Evolutionary conservation across 2,888 invertebrate species (phyloP).

Genomic region (Steinernema scapterisci): DNA sequence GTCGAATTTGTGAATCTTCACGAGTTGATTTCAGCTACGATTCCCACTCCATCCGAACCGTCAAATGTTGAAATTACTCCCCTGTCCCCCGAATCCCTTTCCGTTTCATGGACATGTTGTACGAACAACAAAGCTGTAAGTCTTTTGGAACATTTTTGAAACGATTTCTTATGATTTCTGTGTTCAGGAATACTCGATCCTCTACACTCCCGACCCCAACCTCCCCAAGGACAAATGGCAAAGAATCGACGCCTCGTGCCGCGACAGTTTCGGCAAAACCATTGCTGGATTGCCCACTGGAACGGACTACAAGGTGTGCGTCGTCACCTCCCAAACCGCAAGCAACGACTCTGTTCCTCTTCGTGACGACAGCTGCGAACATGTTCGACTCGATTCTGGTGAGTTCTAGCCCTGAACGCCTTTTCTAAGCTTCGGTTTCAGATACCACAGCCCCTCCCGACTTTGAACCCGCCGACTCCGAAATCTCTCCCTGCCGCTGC

Average conservation of each 20-base stretch:
- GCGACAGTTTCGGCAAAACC: conserved; percentile 55
- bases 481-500: conserved; percentile 53
- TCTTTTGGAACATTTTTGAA: neutral
- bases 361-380: conserved; percentile 40
- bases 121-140: conserved; percentile 60
- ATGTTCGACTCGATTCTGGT: conserved; percentile 24
- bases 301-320: conserved; percentile 59
- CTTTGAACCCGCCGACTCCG: conserved; percentile 40
- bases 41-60: conserved; percentile 43
- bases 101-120: conserved; percentile 64
- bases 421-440: conserved; percentile 34
- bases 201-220: conserved; percentile 55
- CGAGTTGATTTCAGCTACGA: neutral
- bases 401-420: neutral
- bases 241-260: conserved; percentile 49
- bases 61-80: conserved; percentile 57
- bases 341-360: conserved; percentile 50
- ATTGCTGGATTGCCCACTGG: conserved; percentile 51
- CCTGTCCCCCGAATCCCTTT: conserved; percentile 54
- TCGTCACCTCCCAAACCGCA: conserved; percentile 46
- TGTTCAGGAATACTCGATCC: conserved; percentile 58
- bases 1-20: neutral
- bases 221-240: conserved; percentile 54
- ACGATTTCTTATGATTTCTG: neutral
- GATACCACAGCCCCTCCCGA: conserved; percentile 53